Evolutionary conservation across 1,140 invertebrate genomes (phyloP).

Genomic region (Augochlora pura): DNA sequence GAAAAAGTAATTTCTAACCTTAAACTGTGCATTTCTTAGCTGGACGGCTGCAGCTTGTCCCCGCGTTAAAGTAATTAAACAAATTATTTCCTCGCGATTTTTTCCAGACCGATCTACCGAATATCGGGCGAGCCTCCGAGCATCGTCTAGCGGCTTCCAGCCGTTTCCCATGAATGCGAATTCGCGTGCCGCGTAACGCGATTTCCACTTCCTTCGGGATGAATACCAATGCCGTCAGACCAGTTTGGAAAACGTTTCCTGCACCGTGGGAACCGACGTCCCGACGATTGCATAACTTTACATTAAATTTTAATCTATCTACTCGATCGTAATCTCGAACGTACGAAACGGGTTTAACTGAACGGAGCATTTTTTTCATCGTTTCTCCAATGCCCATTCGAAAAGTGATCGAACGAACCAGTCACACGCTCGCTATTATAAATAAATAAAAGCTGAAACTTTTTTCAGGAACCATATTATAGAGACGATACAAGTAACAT

Average conservation of each 20-base stretch:
- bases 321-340: background rate
- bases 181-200: background rate
- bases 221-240: constrained; percentile 5
- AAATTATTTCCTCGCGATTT: too few species aligned
- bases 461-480: too few species aligned
- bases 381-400: too few species aligned
- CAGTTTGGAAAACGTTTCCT: background rate
- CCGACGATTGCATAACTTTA: background rate
- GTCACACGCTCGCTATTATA: too few species aligned
- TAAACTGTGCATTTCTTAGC: too few species aligned
- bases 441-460: too few species aligned
- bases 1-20: too few species aligned
- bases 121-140: background rate
- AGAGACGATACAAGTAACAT: too few species aligned
- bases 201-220: background rate
- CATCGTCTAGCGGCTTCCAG: too few species aligned
- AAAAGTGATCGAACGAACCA: too few species aligned
- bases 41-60: too few species aligned
- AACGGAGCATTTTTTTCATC: background rate
- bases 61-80: too few species aligned
- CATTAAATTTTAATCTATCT: background rate
- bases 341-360: background rate
- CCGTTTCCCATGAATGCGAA: constrained; percentile 4
- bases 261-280: background rate
- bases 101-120: background rate